phyloP scores from a whole-genome alignment of 2,888 invertebrate genomes.

The Liopterus haemorrhoidalis region DNA sequence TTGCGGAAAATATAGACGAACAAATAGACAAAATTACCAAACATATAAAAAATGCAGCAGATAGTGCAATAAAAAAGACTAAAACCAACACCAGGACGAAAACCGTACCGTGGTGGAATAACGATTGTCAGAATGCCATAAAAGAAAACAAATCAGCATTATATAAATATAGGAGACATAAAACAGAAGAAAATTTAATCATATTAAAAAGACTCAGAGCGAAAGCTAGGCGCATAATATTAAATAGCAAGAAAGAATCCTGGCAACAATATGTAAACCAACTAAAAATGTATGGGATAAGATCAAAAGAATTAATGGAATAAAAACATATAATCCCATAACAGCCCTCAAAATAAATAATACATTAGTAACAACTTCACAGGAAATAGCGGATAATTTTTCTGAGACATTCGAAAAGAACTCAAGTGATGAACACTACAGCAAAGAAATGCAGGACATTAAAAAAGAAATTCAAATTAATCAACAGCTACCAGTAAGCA shows the following conservation, averaged over 20 bases:
- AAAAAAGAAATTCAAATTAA: too few species aligned
- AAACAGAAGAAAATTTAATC: conserved; percentile 4
- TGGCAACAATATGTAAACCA: not conserved
- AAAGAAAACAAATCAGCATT: conserved; percentile 1
- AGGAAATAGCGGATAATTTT: too few species aligned
- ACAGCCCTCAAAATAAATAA: too few species aligned
- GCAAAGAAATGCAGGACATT: too few species aligned
- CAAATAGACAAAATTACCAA: not conserved
- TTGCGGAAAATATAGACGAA: not conserved
- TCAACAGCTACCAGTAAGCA: too few species aligned
- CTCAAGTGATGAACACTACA: too few species aligned
- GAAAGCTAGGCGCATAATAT: not conserved
- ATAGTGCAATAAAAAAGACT: not conserved
- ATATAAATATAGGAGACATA: not conserved
- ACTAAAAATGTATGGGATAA: conserved; percentile 6
- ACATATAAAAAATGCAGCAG: not conserved
- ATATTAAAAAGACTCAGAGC: conserved; percentile 4
- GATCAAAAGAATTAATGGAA: not conserved
- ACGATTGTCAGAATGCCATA: not conserved
- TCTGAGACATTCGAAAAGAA: too few species aligned
- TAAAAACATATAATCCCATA: too few species aligned
- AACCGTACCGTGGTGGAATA: conserved; percentile 2
- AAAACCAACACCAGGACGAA: not conserved
- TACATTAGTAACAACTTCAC: too few species aligned
- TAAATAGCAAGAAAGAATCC: conserved; percentile 1